Evolutionary conservation across 2,113 vertebrate genomes (phyloP).

Genomic region (Tenrec ecaudatus): DNA sequence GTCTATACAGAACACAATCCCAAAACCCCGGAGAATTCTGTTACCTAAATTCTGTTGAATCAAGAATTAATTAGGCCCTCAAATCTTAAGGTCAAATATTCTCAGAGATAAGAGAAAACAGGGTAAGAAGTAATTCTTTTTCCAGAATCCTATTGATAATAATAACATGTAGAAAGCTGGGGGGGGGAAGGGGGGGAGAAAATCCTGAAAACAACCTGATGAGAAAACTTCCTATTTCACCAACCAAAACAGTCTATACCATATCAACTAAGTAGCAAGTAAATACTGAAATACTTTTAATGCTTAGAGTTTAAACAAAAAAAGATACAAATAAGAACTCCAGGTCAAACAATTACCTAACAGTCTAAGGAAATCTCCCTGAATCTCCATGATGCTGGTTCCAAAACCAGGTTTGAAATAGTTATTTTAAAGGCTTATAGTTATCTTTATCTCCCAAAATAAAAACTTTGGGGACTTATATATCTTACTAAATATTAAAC

Average conservation of each 20-base stretch:
- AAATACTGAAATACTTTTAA: too few relatives aligned
- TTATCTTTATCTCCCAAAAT: background rate
- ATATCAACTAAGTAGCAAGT: too few relatives aligned
- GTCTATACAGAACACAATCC: background rate
- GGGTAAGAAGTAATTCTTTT: background rate
- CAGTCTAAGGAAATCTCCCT: background rate
- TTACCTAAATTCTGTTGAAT: background rate
- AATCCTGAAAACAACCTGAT: background rate
- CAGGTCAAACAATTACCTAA: too few relatives aligned
- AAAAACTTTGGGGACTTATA: background rate
- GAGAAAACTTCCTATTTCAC: conserved; percentile 48
- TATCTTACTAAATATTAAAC: conserved; percentile 31
- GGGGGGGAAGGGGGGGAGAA: background rate
- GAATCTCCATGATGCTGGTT: background rate
- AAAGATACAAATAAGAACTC: too few relatives aligned
- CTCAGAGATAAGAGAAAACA: background rate
- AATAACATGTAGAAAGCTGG: background rate
- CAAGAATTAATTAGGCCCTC: conserved; percentile 10
- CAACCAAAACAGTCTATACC: background rate
- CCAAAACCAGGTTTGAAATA: background rate
- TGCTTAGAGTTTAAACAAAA: too few relatives aligned
- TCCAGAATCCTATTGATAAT: conserved; percentile 21
- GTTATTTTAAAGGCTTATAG: background rate
- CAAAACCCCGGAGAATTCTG: conserved; percentile 35
- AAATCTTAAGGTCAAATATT: conserved; percentile 1